Evolutionary conservation across 2,888 invertebrate genomes (phyloP).

Genomic region (Meta bourneti): DNA sequence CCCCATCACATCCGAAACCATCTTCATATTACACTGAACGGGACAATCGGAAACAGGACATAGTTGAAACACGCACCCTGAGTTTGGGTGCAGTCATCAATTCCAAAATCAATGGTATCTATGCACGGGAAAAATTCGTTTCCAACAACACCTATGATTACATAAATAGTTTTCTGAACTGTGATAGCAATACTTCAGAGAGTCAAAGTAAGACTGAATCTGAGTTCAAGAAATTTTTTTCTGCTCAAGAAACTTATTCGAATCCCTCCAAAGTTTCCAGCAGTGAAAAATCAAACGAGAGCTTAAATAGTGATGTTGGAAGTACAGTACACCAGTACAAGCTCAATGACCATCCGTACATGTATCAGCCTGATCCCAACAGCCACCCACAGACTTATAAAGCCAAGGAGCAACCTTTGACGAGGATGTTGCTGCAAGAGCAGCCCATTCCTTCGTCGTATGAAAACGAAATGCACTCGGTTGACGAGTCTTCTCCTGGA

Average conservation of each 20-base stretch:
- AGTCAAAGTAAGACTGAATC: conserved; percentile 31
- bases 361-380: conserved; percentile 19
- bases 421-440: conserved; percentile 13
- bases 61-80: conserved; percentile 63
- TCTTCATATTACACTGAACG: conserved; percentile 10
- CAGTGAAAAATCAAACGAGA: conserved; percentile 36
- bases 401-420: conserved; percentile 13
- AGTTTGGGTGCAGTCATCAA: conserved; percentile 66
- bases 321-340: conserved; percentile 44
- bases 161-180: background rate
- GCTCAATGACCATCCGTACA: conserved; percentile 21
- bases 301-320: conserved; percentile 53
- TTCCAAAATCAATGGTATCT: conserved; percentile 72
- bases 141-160: conserved; percentile 43
- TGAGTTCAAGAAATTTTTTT: conserved; percentile 23
- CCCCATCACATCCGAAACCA: conserved; percentile 40
- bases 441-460: conserved; percentile 12
- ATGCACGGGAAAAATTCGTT: conserved; percentile 54
- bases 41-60: conserved; percentile 41
- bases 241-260: conserved; percentile 26
- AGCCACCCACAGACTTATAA: conserved; percentile 17
- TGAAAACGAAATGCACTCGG: conserved; percentile 7
- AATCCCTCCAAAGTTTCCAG: background rate
- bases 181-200: background rate
- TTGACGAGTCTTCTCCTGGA: conserved; percentile 19